Evolutionary conservation across 1,140 invertebrate genomes (phyloP).

Genomic region (Cecropterus lyciades): DNA sequence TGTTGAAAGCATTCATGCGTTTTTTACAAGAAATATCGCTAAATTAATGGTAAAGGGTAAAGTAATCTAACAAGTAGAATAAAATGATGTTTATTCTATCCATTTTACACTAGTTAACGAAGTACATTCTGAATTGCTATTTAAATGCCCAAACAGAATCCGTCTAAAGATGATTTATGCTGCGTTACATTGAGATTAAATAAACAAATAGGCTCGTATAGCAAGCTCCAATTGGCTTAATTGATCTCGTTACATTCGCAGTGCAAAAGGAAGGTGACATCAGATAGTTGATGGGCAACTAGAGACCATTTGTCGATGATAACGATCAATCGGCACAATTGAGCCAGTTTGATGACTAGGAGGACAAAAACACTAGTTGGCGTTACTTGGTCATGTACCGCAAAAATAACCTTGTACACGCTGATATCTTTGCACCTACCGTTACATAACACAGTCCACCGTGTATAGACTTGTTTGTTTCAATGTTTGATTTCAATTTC

Average conservation of each 20-base stretch:
- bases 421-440: neutral
- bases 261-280: conserved; percentile 51
- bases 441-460: too few species aligned
- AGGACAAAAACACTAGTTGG: conserved; percentile 42
- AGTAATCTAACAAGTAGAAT: too few species aligned
- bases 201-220: conserved; percentile 7
- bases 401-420: neutral
- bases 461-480: too few species aligned
- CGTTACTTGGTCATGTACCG: conserved; percentile 10
- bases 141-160: neutral
- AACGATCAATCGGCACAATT: conserved; percentile 56
- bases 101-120: too few species aligned
- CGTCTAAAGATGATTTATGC: conserved; percentile 2
- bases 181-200: conserved; percentile 4
- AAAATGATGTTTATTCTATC: too few species aligned
- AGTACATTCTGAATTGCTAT: neutral
- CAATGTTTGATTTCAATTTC: too few species aligned
- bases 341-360: conserved; percentile 38
- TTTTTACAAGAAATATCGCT: too few species aligned
- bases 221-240: conserved; percentile 45
- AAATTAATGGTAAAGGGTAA: too few species aligned
- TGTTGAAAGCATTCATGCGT: too few species aligned
- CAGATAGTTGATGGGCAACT: conserved; percentile 36
- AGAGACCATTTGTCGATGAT: conserved; percentile 46
- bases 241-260: conserved; percentile 42